Evolutionary conservation across 2,888 invertebrate genomes (phyloP).

Genomic region (Acronicta psi): DNA sequence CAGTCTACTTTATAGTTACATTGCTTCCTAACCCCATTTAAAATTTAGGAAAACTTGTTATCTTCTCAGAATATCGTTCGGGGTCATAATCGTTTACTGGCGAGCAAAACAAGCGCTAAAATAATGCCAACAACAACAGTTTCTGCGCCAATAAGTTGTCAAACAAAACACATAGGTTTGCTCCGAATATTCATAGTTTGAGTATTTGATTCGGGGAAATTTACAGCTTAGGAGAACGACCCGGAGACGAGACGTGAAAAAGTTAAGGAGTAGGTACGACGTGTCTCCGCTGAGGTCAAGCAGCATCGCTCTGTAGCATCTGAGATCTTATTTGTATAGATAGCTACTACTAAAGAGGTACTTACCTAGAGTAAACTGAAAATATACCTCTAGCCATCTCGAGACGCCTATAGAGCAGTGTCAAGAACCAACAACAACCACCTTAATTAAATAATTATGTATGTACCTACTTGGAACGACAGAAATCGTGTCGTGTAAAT

Average conservation of each 20-base stretch:
- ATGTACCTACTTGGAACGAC: not conserved
- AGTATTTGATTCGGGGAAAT: slow-evolving; percentile 43
- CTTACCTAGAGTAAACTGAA: too few relatives aligned
- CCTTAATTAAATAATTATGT: too few relatives aligned
- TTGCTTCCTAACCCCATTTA: slow-evolving; percentile 5
- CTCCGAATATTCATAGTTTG: slow-evolving; percentile 62
- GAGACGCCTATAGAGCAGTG: too few relatives aligned
- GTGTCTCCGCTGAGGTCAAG: too few relatives aligned
- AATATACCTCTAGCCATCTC: too few relatives aligned
- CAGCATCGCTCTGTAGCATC: too few relatives aligned
- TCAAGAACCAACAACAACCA: too few relatives aligned
- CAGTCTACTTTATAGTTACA: too few relatives aligned
- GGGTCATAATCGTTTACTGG: slow-evolving; percentile 51
- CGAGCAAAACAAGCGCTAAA: slow-evolving; percentile 57
- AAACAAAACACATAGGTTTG: slow-evolving; percentile 80
- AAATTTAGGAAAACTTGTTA: slow-evolving; percentile 54
- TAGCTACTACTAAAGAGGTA: too few relatives aligned
- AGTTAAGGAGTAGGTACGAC: not conserved
- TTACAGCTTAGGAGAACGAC: slow-evolving; percentile 46
- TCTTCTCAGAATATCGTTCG: slow-evolving; percentile 35
- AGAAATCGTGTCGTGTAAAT: slow-evolving; percentile 44
- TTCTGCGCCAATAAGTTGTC: slow-evolving; percentile 73
- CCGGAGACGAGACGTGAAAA: slow-evolving; percentile 43
- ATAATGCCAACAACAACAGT: slow-evolving; percentile 66
- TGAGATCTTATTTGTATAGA: too few relatives aligned